phyloP scores from a whole-genome alignment of 2,888 invertebrate genomes.

The Cryptocephalus primarius region DNA sequence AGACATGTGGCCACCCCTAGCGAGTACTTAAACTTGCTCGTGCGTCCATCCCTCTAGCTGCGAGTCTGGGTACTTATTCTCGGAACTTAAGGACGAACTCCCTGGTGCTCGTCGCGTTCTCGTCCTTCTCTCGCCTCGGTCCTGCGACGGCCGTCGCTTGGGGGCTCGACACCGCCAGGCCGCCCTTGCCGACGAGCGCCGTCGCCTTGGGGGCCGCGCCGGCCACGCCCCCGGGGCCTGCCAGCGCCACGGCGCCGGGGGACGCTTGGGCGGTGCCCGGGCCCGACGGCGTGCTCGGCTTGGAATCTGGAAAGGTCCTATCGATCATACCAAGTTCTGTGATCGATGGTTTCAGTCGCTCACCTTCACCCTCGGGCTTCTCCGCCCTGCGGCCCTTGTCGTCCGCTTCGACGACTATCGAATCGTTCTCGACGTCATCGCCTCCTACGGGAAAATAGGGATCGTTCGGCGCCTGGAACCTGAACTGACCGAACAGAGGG shows the following conservation, averaged over 20 bases:
- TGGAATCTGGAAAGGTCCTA: slow-evolving; percentile 6
- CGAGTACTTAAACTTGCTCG: too few species aligned
- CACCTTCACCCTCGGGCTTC: not conserved
- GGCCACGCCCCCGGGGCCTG: slow-evolving; percentile 41
- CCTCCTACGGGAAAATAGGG: slow-evolving; percentile 20
- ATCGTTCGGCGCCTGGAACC: slow-evolving; percentile 11
- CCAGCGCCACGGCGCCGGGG: slow-evolving; percentile 40
- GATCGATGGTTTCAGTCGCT: too few species aligned
- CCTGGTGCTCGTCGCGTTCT: too few species aligned
- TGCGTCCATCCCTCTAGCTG: too few species aligned
- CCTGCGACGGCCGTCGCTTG: slow-evolving; percentile 43
- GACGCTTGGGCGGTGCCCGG: slow-evolving; percentile 39
- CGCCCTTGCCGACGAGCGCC: slow-evolving; percentile 40
- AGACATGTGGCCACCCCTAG: too few species aligned
- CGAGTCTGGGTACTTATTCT: too few species aligned
- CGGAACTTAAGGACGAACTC: too few species aligned
- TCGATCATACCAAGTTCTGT: too few species aligned
- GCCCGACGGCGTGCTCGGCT: slow-evolving; percentile 16
- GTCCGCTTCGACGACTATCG: slow-evolving; percentile 39
- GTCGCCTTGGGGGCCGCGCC: slow-evolving; percentile 39
- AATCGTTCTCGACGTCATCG: slow-evolving; percentile 41
- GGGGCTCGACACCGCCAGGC: slow-evolving; percentile 40
- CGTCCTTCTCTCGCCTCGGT: slow-evolving; percentile 18
- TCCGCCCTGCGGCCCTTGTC: slow-evolving; percentile 15
- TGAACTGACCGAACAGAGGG: slow-evolving; percentile 11